A percentile compares a stretch with the other conserved stretches of the same genome.
phyloP scores from a whole-genome alignment of 1,140 invertebrate genomes.

The Pectinophora gossypiella region DNA sequence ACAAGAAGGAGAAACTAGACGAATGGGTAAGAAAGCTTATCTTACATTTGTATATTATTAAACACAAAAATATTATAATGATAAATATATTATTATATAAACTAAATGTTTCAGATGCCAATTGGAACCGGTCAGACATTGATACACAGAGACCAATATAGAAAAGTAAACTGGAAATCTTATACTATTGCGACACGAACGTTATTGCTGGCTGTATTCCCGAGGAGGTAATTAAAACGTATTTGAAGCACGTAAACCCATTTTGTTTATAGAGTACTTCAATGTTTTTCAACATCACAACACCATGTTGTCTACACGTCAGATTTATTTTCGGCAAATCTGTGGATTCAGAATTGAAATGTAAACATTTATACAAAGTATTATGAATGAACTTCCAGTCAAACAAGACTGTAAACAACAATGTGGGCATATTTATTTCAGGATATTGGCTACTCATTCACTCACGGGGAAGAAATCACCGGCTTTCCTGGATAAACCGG shows the following conservation, averaged over 20 bases:
- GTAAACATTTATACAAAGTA: too few relatives aligned
- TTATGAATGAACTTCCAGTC: too few relatives aligned
- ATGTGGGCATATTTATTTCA: slow-evolving; percentile 39
- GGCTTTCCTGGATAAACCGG: slow-evolving; percentile 58
- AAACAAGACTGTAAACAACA: too few relatives aligned
- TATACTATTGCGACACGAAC: slow-evolving; percentile 63
- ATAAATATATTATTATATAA: background rate
- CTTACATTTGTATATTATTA: too few relatives aligned
- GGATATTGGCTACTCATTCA: slow-evolving; percentile 64
- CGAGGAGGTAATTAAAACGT: slow-evolving; percentile 53
- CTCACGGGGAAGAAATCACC: slow-evolving; percentile 67
- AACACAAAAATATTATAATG: too few relatives aligned
- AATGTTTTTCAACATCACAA: too few relatives aligned
- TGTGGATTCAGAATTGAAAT: too few relatives aligned
- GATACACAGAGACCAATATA: slow-evolving; percentile 54
- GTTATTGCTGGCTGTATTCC: slow-evolving; percentile 59
- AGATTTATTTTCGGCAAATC: too few relatives aligned
- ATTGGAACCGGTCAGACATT: slow-evolving; percentile 56
- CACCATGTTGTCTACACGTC: too few relatives aligned
- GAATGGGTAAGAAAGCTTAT: slow-evolving; percentile 40
- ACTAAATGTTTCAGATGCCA: slow-evolving; percentile 32
- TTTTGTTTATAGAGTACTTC: too few relatives aligned
- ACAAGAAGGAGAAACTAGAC: slow-evolving; percentile 6
- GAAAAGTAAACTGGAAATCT: slow-evolving; percentile 66
- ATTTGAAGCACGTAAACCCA: too few relatives aligned